These are phyloP conservation scores for Willowsia nigromaculata DNA, from an alignment of 2,888 invertebrate genomes.

Conservation along the genomic window DNA sequence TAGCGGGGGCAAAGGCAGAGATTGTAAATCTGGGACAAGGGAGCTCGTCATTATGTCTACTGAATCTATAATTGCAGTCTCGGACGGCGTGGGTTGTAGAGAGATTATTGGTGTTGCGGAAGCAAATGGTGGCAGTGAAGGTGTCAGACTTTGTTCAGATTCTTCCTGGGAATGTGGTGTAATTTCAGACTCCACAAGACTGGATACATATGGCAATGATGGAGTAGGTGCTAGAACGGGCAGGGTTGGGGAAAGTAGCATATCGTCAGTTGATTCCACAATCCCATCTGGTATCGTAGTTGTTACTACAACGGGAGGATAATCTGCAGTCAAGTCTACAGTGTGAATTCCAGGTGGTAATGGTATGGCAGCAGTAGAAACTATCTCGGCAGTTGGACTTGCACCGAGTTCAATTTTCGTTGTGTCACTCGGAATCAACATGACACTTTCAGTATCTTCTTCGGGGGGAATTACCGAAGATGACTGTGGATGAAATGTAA, in stretches of 20 bases:
- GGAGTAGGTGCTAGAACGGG: conserved; percentile 14
- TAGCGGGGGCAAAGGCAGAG: background rate
- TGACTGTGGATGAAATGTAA: background rate
- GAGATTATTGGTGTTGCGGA: conserved; percentile 9
- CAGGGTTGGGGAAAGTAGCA: background rate
- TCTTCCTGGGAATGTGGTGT: background rate
- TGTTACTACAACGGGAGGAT: background rate
- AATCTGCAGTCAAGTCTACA: conserved; percentile 55
- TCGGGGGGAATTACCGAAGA: background rate
- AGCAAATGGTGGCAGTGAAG: conserved; percentile 1
- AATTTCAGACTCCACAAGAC: background rate
- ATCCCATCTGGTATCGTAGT: background rate
- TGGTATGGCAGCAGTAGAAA: conserved; percentile 67
- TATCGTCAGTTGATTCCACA: conserved; percentile 1
- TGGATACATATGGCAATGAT: conserved; percentile 6
- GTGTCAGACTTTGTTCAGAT: conserved; percentile 6
- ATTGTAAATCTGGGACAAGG: background rate
- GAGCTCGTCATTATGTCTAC: conserved; percentile 25
- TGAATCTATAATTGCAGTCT: conserved; percentile 23
- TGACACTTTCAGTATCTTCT: background rate
- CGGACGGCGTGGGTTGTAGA: conserved; percentile 16
- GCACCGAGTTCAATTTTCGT: conserved; percentile 62
- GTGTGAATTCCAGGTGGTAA: conserved; percentile 62
- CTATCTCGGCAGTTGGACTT: conserved; percentile 64
- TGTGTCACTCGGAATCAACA: conserved; percentile 11